These are phyloP conservation scores for Mythimna impura DNA, from an alignment of 2,888 invertebrate genomes.

Conservation along the genomic window DNA sequence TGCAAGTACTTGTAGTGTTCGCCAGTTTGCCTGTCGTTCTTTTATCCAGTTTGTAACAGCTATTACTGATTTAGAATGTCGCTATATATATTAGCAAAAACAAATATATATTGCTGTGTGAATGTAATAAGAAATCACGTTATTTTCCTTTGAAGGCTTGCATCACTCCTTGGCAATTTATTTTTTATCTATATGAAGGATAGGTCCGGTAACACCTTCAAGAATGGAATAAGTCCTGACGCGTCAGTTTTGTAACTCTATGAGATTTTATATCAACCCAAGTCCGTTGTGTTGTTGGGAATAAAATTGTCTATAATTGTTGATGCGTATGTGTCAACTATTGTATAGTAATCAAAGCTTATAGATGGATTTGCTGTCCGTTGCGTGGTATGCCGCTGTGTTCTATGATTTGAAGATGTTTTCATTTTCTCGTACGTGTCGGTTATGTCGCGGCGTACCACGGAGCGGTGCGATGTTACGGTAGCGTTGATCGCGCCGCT, in stretches of 20 bases:
- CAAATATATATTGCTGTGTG: conserved; percentile 38
- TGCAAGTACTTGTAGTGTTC: conserved; percentile 50
- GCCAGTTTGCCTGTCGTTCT: conserved; percentile 38
- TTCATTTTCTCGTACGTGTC: conserved; percentile 11
- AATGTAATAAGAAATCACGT: conserved; percentile 57
- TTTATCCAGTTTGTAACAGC: conserved; percentile 37
- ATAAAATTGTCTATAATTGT: conserved; percentile 50
- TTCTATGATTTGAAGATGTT: conserved; percentile 25
- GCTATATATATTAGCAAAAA: conserved; percentile 41
- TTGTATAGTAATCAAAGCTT: conserved; percentile 54
- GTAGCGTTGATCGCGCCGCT: conserved; percentile 49
- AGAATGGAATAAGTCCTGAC: conserved; percentile 64
- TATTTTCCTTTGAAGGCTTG: conserved; percentile 68
- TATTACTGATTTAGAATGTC: conserved; percentile 45
- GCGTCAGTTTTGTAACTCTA: conserved; percentile 52
- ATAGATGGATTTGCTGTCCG: conserved; percentile 27
- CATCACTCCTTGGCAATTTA: conserved; percentile 69
- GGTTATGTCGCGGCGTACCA: conserved; percentile 35
- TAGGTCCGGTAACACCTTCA: conserved; percentile 66
- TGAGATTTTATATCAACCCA: conserved; percentile 45
- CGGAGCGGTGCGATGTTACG: conserved; percentile 36
- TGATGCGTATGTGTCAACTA: conserved; percentile 28
- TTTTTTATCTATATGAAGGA: conserved; percentile 71
- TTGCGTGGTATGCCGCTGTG: conserved; percentile 42
- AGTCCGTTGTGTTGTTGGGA: conserved; percentile 46